Percentiles rank a stretch among this genome's conserved stretches.
phyloP scores from a whole-genome alignment of 1,140 invertebrate genomes.

The Drosophila pectinifera region DNA sequence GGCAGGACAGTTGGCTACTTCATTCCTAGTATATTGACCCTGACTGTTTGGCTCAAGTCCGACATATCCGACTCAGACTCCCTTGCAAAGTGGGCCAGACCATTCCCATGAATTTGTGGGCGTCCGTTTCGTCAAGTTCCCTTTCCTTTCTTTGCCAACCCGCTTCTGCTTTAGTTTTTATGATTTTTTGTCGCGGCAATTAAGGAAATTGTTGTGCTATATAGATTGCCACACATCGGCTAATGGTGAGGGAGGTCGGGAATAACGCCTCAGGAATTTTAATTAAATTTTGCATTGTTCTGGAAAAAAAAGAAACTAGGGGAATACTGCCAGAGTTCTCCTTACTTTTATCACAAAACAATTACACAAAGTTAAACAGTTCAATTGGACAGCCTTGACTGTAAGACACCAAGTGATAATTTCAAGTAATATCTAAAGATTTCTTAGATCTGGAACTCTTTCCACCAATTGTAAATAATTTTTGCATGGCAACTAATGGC shows the following conservation, averaged over 20 bases:
- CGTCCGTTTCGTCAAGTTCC: conserved; percentile 25
- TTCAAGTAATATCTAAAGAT: too few relatives aligned
- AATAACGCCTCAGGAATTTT: conserved; percentile 16
- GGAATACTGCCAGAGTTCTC: too few relatives aligned
- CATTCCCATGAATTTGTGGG: conserved; percentile 41
- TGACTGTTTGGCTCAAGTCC: conserved; percentile 4
- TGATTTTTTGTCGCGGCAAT: conserved; percentile 47
- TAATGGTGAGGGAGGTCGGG: conserved; percentile 48
- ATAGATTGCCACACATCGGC: conserved; percentile 35
- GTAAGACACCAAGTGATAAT: too few relatives aligned
- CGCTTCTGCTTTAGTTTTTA: conserved; percentile 41
- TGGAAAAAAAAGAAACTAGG: neutral
- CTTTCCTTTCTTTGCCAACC: conserved; percentile 1
- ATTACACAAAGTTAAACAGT: too few relatives aligned
- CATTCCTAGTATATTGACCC: conserved; percentile 2
- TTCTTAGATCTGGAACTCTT: too few relatives aligned
- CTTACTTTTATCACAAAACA: too few relatives aligned
- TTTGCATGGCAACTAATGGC: conserved; percentile 20
- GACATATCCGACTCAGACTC: conserved; percentile 30
- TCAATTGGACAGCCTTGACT: too few relatives aligned
- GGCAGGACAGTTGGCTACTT: too few relatives aligned
- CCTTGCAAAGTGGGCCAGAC: conserved; percentile 39
- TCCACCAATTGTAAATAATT: neutral
- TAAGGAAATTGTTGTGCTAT: conserved; percentile 40
- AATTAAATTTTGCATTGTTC: conserved; percentile 42